Percentiles rank a stretch among this genome's conserved stretches.
Conservation (phyloP, 2,113 vertebrate species). For the Ochotona princeps region DNA sequence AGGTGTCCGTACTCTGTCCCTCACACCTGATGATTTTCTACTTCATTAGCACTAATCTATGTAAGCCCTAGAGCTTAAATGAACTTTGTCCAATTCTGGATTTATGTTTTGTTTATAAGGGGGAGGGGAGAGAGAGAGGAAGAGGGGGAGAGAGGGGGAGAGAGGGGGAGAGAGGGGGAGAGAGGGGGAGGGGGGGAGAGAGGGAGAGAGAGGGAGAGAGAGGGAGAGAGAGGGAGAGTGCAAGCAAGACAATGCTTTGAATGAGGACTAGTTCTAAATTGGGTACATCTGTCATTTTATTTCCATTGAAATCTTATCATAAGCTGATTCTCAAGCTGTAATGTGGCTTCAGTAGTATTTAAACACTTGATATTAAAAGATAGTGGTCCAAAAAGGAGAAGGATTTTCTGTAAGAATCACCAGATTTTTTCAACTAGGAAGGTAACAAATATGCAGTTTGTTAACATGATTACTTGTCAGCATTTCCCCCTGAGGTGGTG, state of each 20-base stretch:
- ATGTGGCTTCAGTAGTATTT: conserved; percentile 34
- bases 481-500: neutral
- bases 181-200: too few relatives aligned
- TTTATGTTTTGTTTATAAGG: neutral
- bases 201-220: too few relatives aligned
- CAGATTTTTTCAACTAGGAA: neutral
- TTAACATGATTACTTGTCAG: neutral
- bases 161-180: too few relatives aligned
- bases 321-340: conserved; percentile 20
- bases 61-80: conserved; percentile 61
- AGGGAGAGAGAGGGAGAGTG: too few relatives aligned
- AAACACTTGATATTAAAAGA: conserved; percentile 9
- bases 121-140: too few relatives aligned
- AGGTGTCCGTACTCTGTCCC: conserved; percentile 70
- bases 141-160: too few relatives aligned
- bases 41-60: conserved; percentile 62
- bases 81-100: neutral
- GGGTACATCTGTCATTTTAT: neutral
- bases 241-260: rapidly evolving
- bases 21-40: conserved; percentile 78
- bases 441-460: neutral
- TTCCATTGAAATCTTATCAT: neutral
- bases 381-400: neutral
- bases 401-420: conserved; percentile 43
- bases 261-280: neutral